These are phyloP conservation scores for Paracentrotus lividus DNA, from an alignment of 53 echinoderm and acorn worm species.

Conservation along the genomic window DNA sequence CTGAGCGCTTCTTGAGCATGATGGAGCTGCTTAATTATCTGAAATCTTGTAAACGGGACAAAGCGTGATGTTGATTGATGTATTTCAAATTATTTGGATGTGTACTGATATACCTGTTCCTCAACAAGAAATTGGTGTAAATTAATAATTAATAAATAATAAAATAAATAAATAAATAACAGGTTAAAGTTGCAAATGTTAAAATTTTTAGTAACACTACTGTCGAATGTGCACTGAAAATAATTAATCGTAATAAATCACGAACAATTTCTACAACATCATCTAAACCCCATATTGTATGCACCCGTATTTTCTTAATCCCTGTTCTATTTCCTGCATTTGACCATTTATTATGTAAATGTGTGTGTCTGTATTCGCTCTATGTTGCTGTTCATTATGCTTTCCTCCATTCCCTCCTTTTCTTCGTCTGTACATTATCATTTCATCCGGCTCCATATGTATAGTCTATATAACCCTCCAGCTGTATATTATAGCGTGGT, in stretches of 20 bases:
- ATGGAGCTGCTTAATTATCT: not conserved
- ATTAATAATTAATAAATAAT: too few relatives aligned
- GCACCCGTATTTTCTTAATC: too few relatives aligned
- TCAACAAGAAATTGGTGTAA: too few relatives aligned
- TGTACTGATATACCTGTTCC: not conserved
- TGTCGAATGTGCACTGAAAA: too few relatives aligned
- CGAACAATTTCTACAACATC: too few relatives aligned
- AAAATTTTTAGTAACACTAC: too few relatives aligned
- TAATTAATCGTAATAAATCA: too few relatives aligned
- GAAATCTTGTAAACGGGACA: not conserved
- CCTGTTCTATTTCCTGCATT: too few relatives aligned
- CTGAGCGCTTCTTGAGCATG: not conserved
- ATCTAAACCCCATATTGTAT: too few relatives aligned
- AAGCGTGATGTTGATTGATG: not conserved
- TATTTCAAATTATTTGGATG: not conserved
- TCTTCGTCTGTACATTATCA: not conserved
- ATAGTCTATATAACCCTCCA: not conserved
- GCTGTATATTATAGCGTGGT: too few relatives aligned
- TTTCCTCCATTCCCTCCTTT: not conserved
- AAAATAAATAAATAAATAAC: too few relatives aligned
- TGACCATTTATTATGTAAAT: not conserved
- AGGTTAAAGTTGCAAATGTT: too few relatives aligned
- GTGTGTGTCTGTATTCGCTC: not conserved
- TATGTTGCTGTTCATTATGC: not conserved
- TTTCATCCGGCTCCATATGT: not conserved